A percentile compares a stretch with the other conserved stretches of the same genome.
phyloP scores from a whole-genome alignment of 2,797 vertebrate genomes.

The Natrix natrix region DNA sequence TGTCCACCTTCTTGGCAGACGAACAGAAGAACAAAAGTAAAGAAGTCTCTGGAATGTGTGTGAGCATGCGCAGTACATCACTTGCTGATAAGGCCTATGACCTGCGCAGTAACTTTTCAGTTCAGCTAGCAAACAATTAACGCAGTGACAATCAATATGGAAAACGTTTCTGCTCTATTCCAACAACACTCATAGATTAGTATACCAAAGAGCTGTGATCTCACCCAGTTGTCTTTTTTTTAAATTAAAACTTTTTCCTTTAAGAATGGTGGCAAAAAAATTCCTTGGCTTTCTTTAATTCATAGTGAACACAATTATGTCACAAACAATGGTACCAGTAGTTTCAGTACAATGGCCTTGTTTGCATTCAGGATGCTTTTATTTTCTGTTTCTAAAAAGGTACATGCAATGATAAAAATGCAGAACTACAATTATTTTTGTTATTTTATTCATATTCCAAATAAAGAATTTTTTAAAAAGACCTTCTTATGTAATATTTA shows the following conservation, averaged over 20 bases:
- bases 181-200: neutral
- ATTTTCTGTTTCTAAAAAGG: neutral
- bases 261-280: neutral
- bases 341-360: neutral
- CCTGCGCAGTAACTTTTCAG: no score
- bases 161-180: neutral
- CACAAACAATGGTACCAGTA: neutral
- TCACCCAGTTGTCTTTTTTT: neutral
- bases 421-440: conserved; percentile 26
- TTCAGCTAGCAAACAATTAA: no score
- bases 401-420: neutral
- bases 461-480: neutral
- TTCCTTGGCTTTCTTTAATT: neutral
- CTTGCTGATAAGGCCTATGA: no score
- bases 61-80: no score
- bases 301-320: neutral
- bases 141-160: neutral
- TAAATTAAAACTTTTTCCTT: neutral
- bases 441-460: conserved; percentile 22
- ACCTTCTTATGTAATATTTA: neutral
- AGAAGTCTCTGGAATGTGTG: no score
- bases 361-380: neutral
- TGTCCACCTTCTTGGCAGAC: no score
- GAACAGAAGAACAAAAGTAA: no score
- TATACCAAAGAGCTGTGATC: neutral